These are phyloP conservation scores for Chroicocephalus ridibundus DNA, from an alignment of 2,113 vertebrate genomes.

Conservation along the genomic window DNA sequence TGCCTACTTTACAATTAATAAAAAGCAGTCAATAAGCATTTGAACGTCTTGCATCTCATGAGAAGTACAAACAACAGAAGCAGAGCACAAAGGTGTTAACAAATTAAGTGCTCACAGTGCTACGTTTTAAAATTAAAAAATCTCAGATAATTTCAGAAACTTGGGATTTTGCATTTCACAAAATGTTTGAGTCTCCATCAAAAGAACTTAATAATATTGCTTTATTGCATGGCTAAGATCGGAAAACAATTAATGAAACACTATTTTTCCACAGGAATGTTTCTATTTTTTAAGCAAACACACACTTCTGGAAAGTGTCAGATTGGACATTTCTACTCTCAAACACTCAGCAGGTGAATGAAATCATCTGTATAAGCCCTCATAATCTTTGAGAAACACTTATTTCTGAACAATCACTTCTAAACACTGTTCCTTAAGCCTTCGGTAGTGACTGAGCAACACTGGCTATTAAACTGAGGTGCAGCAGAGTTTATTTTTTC, in stretches of 20 bases:
- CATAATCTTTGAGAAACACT: slow-evolving; percentile 49
- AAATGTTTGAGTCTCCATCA: neutral
- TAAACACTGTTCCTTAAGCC: slow-evolving; percentile 30
- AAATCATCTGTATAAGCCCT: slow-evolving; percentile 40
- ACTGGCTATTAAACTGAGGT: neutral
- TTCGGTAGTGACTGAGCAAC: neutral
- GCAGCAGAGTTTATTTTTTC: slow-evolving; percentile 21
- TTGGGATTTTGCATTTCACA: neutral
- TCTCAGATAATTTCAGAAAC: neutral
- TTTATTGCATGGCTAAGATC: neutral
- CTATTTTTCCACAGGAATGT: neutral
- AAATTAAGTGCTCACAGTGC: neutral
- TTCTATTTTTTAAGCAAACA: slow-evolving; percentile 1
- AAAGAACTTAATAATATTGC: neutral
- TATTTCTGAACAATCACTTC: slow-evolving; percentile 33
- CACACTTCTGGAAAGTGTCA: neutral
- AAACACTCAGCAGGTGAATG: slow-evolving; percentile 36
- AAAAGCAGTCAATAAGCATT: neutral
- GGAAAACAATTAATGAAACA: neutral
- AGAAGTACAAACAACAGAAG: neutral
- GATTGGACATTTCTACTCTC: slow-evolving; percentile 19
- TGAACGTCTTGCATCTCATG: neutral
- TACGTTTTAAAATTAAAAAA: neutral
- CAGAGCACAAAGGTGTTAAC: neutral
- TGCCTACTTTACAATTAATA: neutral